A percentile compares a stretch with the other conserved stretches of the same genome.
Evolutionary conservation across 2,797 vertebrate genomes (phyloP).

Genomic region (Rhyacichthys aspro): DNA sequence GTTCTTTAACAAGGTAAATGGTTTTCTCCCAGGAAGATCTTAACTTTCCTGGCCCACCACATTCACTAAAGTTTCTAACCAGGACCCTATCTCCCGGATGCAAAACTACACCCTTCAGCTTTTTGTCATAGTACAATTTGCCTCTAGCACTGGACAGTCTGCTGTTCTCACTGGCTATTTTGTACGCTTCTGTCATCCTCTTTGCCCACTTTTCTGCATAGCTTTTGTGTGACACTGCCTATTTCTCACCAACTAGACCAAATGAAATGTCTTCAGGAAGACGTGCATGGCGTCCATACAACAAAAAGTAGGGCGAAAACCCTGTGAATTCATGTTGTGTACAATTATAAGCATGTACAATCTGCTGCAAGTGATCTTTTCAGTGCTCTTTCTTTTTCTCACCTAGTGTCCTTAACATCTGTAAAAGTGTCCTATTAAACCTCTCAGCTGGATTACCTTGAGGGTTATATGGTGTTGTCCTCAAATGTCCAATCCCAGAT

Average conservation of each 20-base stretch:
- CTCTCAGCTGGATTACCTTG: too few species aligned
- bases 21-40: background rate
- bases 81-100: too few species aligned
- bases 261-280: background rate
- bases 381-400: too few species aligned
- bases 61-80: too few species aligned
- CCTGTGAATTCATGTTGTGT: background rate
- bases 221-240: background rate
- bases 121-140: background rate
- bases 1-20: slow-evolving; percentile 1
- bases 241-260: slow-evolving; percentile 1
- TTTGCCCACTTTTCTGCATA: background rate
- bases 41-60: too few species aligned
- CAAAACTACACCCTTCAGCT: background rate
- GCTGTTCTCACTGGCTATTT: background rate
- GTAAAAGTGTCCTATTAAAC: too few species aligned
- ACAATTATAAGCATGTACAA: background rate
- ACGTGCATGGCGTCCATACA: background rate
- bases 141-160: background rate
- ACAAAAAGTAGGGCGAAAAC: slow-evolving; percentile 1
- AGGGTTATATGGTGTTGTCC: too few species aligned
- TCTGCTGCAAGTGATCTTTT: too few species aligned
- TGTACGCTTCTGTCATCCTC: background rate
- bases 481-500: background rate
- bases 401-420: too few species aligned